Base-by-base conservation (phyloP, 2,888 invertebrate genomes). In the Papilio elwesi region DNA sequence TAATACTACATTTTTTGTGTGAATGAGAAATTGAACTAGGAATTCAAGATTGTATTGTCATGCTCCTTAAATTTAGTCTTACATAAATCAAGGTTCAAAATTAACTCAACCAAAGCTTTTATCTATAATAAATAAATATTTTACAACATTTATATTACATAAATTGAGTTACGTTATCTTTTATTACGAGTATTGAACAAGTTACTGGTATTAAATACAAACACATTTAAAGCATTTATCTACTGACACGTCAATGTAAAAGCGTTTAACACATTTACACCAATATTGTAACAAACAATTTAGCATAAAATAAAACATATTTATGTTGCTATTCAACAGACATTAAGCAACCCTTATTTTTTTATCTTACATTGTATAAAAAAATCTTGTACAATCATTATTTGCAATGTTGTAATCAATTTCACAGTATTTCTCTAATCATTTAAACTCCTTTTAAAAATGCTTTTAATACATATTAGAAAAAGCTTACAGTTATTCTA, bases 1-100 rank as follows among this genome's bases (percentile, higher is more conserved):
- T 4, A 10, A 38, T 11, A 62, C 4, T 26, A 26, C 26, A 26
- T 26, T 2, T 26, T 26, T 38, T 16, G n/a, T 43, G 43, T 43
- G 59, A 62, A 59, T 10, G 9, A 59, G 43, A 43, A 57, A 11
- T 12, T 36, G 6, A n/a, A 38, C 11, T 43, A 38, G n/a, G 13
- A 62, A 62, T 43, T 43, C 2, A 6, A 38, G 4, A 38, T n/a
- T 11, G 43, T 38, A n/a, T 43, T 36, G 10, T 36, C 70, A 70
- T 70, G 70, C 64, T 48, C 26, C 15, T 64, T 70, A 16, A 26
- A 64, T 55, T 70, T 64, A 48, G 55, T 15, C 48, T 47, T 53
- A 70, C 6, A 52, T 55, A 70, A 64, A 64, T 64, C 12, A 64
- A 70, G 15, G 55, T 7, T 38, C 15, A 16, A 47, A 36, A 59